Base-by-base conservation (phyloP, 2,888 invertebrate genomes). In the Orgyia antiqua region DNA sequence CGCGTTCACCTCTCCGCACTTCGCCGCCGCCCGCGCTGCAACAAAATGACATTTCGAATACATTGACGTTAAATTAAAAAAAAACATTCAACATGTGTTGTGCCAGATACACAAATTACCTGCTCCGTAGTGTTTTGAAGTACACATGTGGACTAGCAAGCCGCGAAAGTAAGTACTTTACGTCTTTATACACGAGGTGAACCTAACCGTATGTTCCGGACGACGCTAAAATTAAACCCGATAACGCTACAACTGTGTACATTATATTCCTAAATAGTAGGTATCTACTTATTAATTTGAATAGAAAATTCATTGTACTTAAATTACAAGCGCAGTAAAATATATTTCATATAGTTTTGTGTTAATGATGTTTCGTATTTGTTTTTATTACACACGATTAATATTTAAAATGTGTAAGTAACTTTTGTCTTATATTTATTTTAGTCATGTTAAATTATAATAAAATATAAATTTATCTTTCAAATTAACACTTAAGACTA, bases 81-180 rank as follows among this genome's bases (percentile, higher is more conserved):
- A 58, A 64, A 64, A 64, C 58, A 53, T 59, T 67, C 59, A 70
- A 60, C 52, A 84, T 83, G 84, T 77, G 79, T 58, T 82, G 83
- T 78, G 77, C 82, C 41, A 69, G 77, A 61, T 73, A 76, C 42
- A 73, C 68, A 51, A 75, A 75, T 61, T 80, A 83, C 62, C 63
- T 84, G 61, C 80, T 80, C 50, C 72, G 80, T 59, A 83, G 83
- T 68, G 73, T 86, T 45, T 77, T 83, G 60, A 83, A 77, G 56
- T 84, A 84, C 68, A 83, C 84, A 76, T 80, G 82, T 71, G 84
- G 84, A 58, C 67, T 79, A 39, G 73, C 76, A 55, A 75, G 77
- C 65, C 72, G 73, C 58, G 77, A 83, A 74, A 84, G 84, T 86
- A 65, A 86, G 84, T 84, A 13, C 12, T n/a, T 32, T 34, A 27